Base-by-base conservation (phyloP, 2,888 invertebrate species). In the Parasteatoda lunata region DNA sequence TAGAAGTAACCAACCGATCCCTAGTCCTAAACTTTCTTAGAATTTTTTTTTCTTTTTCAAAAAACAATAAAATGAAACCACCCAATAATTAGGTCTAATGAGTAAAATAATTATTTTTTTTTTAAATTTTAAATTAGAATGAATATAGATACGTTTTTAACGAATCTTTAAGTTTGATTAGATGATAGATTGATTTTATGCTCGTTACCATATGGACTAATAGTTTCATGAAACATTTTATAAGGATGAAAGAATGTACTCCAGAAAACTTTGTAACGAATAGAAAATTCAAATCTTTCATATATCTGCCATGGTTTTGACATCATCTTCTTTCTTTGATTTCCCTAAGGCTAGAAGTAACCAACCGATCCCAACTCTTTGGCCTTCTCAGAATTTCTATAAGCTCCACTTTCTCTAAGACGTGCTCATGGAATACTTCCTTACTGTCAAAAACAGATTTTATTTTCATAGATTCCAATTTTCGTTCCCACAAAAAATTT, bases 371-470 rank as follows among this genome's bases (percentile, higher is more conserved):
- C 59, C 59, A n/a, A 59, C 4, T n/a, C 59, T 59, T 9, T 73
- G 82, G 59, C 51, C 68, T 54, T 65, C 54, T 45, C 65, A 65
- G 76, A 59, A 64, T 64, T 47, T 70, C 48, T 48, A 79, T 49
- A 69, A 69, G 59, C 59, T 59, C 8, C 59, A 4, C n/a, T 59
- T n/a, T 9, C 59, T 8, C n/a, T n/a, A 59, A n/a, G 7, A 7
- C 59, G n/a, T 9, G 59, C 59, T 59, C 59, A 59, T 9, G n/a
- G n/a, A 59, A 59, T 59, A 59, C 59, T 59, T n/a, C n/a, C n/a
- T n/a, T 59, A 59, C 76, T 76, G 76, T 76, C 66, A 76, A 51
- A 66, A 76, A 65, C 76, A 76, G 76, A 76, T 76, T 76, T 76
- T 65, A 76, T 76, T 76, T 76, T 65, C 76, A 66, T 76, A 66